Base-by-base conservation (phyloP, 2,888 invertebrate species). In the Plemyria rubiginata region DNA sequence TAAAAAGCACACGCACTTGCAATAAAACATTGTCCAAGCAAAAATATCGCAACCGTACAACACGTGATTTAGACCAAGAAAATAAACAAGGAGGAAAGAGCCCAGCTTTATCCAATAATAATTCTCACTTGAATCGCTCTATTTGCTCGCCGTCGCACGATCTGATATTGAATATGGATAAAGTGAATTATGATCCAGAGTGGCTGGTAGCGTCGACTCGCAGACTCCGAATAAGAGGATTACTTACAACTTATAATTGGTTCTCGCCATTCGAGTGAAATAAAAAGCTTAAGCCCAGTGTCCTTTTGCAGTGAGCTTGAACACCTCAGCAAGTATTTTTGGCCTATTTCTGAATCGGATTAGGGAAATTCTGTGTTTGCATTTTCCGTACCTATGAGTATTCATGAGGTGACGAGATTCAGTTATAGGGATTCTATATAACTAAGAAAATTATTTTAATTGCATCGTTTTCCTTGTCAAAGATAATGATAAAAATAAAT, bases 141-240 rank as follows among this genome's bases (percentile, higher is more conserved):
- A 90, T 91, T 92, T 92, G 90, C 86, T 82, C 86, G 83, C 80
- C 85, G 87, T 88, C 87, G 87, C 84, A 81, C 87, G 88, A 89
- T 89, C 88, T 88, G 91, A 91, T 91, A 91, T 91, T 90, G 89
- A 92, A 91, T 91, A 90, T 90, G 88, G 88, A 90, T 89, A 90
- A 90, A 90, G 87, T 90, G 89, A 90, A 88, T 90, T 90, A 90
- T 89, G 22, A 86, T 86, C 84, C 85, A 76, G 87, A 87, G 86
- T 86, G 85, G 84, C 84, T 84, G 81, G 79, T 79, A 85, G 80
- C 86, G 86, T 80, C 86, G 84, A 85, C 84, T 86, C 86, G 82
- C 80, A 86, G 85, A 82, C 78, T 73, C 76, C 82, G 86, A 32
- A 83, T 87, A 88, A 90, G 89, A 86, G 89, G 90, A 90, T 92